Percentiles rank a stretch among this genome's conserved stretches.
Conservation (phyloP, 2,113 vertebrate genomes). For the Hippocampus comes region DNA sequence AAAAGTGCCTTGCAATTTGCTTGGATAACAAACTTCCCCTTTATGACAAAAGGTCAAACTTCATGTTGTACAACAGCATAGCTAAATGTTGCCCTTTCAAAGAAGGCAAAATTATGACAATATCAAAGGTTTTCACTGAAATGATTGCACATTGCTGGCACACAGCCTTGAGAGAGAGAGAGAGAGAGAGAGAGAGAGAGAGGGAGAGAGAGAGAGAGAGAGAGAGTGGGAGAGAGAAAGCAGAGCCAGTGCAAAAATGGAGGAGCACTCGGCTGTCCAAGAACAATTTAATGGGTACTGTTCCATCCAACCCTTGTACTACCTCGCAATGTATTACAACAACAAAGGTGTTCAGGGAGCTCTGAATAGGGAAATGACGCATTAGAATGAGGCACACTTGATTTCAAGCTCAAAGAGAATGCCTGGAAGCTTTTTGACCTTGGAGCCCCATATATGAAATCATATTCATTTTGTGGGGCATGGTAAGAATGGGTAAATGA, state of each 20-base stretch:
- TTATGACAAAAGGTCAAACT: neutral
- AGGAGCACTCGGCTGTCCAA: conserved; percentile 17
- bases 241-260: conserved; percentile 27
- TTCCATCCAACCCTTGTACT: neutral
- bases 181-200: no score
- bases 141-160: conserved; percentile 28
- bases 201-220: conserved; percentile 10
- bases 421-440: neutral
- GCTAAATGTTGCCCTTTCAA: neutral
- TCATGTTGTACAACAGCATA: conserved; percentile 2
- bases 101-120: conserved; percentile 11
- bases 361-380: neutral
- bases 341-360: neutral
- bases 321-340: neutral
- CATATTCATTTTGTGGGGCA: neutral
- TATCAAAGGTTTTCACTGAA: conserved; percentile 18
- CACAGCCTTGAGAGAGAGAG: conserved; percentile 19
- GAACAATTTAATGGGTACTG: conserved; percentile 5
- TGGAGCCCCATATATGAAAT: neutral
- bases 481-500: neutral
- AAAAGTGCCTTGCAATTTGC: conserved; percentile 9
- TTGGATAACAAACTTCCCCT: neutral
- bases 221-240: conserved; percentile 15
- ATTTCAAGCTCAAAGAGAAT: neutral
- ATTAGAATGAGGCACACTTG: neutral